Evolutionary conservation across 1,140 invertebrate genomes (phyloP).

Genomic region (Apis laboriosa): DNA sequence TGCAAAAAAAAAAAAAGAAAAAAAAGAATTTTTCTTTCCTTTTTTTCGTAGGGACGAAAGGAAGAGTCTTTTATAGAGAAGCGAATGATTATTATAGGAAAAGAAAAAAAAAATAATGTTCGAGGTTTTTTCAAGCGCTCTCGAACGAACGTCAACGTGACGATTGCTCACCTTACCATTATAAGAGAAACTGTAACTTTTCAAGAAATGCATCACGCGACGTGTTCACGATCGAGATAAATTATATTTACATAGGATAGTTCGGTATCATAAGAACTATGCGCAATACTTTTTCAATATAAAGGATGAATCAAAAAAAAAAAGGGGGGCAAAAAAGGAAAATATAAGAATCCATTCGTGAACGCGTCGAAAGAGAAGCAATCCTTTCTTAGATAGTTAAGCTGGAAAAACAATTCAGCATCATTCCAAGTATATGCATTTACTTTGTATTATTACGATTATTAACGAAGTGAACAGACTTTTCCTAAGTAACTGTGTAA

Average conservation of each 20-base stretch:
- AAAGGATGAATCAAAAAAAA: conserved; percentile 54
- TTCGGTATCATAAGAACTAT: neutral
- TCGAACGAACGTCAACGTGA: neutral
- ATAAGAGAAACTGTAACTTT: neutral
- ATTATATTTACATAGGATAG: neutral
- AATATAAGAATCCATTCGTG: conserved; percentile 35
- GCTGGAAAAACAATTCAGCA: conserved; percentile 41
- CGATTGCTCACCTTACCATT: conserved; percentile 22
- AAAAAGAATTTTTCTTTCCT: conserved; percentile 1
- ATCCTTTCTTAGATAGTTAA: conserved; percentile 47
- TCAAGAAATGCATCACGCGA: neutral
- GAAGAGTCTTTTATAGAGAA: neutral
- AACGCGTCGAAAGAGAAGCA: conserved; percentile 14
- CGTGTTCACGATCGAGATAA: neutral
- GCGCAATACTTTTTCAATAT: neutral
- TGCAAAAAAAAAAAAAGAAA: neutral
- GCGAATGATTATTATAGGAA: neutral
- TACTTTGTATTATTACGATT: conserved; percentile 62
- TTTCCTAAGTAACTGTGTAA: conserved; percentile 61
- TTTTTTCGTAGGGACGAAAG: conserved; percentile 8
- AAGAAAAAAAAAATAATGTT: neutral
- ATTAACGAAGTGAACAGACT: conserved; percentile 52
- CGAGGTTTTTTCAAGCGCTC: neutral
- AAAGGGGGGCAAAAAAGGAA: neutral
- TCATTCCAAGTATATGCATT: conserved; percentile 75